phyloP scores from a whole-genome alignment of 2,888 invertebrate genomes.

The Tenthredo livida region DNA sequence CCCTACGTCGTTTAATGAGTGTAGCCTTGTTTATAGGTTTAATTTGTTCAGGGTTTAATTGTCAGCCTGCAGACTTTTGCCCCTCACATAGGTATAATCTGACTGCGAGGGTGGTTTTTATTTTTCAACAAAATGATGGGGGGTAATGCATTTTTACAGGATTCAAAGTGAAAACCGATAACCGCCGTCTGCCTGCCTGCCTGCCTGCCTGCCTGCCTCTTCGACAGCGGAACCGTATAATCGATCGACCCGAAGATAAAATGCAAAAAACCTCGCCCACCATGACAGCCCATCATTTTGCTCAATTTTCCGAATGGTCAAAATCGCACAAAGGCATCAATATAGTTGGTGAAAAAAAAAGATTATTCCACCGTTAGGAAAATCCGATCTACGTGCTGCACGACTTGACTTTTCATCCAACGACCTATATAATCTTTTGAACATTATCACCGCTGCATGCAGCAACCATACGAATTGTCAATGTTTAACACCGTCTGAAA shows the following conservation, averaged over 20 bases:
- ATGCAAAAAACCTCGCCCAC: background rate
- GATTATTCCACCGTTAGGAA: background rate
- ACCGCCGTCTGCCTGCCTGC: conserved; percentile 10
- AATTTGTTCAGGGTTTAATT: conserved; percentile 35
- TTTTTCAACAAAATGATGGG: conserved; percentile 22
- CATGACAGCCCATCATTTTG: background rate
- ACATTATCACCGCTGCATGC: background rate
- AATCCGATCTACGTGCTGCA: background rate
- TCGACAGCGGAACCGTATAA: background rate
- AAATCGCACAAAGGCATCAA: conserved; percentile 5
- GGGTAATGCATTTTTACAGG: conserved; percentile 38
- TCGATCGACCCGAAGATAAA: conserved; percentile 6
- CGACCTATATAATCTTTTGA: background rate
- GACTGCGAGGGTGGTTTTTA: background rate
- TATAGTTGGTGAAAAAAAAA: background rate
- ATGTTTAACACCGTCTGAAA: conserved; percentile 48
- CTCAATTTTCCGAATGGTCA: background rate
- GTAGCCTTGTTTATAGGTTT: conserved; percentile 40
- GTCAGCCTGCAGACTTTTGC: background rate
- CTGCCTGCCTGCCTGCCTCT: background rate
- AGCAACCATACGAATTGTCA: background rate
- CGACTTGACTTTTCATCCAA: background rate
- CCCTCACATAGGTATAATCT: background rate
- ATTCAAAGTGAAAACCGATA: conserved; percentile 37
- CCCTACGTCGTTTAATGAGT: conserved; percentile 34